Percentiles rank a stretch among this genome's conserved stretches.
These are phyloP conservation scores for Helicoverpa assulta DNA, from an alignment of 2,888 invertebrate species.

Conservation along the genomic window DNA sequence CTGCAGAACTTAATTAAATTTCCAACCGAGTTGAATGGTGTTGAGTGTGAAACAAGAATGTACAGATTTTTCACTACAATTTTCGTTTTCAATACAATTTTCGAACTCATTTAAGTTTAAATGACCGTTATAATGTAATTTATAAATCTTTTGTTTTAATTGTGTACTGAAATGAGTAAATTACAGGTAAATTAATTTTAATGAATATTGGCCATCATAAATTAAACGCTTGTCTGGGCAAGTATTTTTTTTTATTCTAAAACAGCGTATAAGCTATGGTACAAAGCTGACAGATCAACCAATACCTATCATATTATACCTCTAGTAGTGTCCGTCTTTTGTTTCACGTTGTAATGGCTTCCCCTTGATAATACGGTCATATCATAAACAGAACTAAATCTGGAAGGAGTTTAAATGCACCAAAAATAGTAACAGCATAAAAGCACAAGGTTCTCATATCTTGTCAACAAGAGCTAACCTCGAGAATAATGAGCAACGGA, in stretches of 20 bases:
- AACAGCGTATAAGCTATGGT: too few species aligned
- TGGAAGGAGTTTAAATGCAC: not conserved
- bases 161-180: not conserved
- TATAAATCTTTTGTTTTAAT: too few species aligned
- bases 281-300: too few species aligned
- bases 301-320: too few species aligned
- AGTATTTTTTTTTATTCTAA: too few species aligned
- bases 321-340: too few species aligned
- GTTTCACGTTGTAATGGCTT: too few species aligned
- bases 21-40: slow-evolving; percentile 5
- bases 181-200: not conserved
- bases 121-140: not conserved
- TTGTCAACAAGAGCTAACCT: slow-evolving; percentile 4
- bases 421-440: not conserved
- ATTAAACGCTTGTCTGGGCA: too few species aligned
- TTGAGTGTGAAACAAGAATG: slow-evolving; percentile 3
- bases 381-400: not conserved
- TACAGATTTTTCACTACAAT: not conserved
- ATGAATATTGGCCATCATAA: too few species aligned
- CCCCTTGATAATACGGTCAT: too few species aligned
- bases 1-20: slow-evolving; percentile 20
- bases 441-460: not conserved
- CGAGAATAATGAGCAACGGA: slow-evolving; percentile 3
- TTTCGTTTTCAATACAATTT: not conserved
- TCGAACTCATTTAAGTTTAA: not conserved